Percentiles rank a stretch among this genome's conserved stretches.
phyloP scores from a whole-genome alignment of 2,888 invertebrate species.

The Rutpela maculata region DNA sequence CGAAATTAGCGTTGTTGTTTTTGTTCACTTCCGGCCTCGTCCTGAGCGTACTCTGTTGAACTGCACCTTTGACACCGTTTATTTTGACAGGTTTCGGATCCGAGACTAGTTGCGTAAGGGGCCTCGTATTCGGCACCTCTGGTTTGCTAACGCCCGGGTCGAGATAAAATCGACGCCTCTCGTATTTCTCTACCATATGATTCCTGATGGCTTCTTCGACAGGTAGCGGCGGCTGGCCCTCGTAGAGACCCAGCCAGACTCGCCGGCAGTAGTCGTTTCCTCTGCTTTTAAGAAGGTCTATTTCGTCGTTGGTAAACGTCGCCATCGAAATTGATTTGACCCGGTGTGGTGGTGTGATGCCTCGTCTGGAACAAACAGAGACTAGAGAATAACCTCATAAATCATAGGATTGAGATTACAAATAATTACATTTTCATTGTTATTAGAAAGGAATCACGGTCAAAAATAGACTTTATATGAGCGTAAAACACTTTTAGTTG shows the following conservation, averaged over 20 bases:
- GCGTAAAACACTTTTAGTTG: too few relatives aligned
- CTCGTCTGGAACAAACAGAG: slow-evolving; percentile 85
- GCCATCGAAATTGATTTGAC: slow-evolving; percentile 99
- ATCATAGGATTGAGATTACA: background rate
- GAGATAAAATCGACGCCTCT: slow-evolving; percentile 84
- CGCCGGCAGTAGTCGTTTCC: slow-evolving; percentile 96
- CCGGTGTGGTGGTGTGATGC: slow-evolving; percentile 97
- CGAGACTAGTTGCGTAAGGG: slow-evolving; percentile 25
- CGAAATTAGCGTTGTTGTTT: slow-evolving; percentile 72
- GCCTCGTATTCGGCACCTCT: slow-evolving; percentile 32
- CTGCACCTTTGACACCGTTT: slow-evolving; percentile 54
- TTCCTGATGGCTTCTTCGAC: slow-evolving; percentile 91
- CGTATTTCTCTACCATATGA: slow-evolving; percentile 96
- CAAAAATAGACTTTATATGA: too few relatives aligned
- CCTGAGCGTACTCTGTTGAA: slow-evolving; percentile 56
- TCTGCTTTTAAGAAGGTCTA: slow-evolving; percentile 90
- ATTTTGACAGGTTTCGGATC: slow-evolving; percentile 58
- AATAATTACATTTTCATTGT: background rate
- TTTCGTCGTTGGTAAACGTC: slow-evolving; percentile 95
- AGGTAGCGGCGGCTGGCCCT: slow-evolving; percentile 81
- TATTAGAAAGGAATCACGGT: too few relatives aligned
- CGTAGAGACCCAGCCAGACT: slow-evolving; percentile 95
- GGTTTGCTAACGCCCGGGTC: slow-evolving; percentile 59
- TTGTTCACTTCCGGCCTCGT: slow-evolving; percentile 63
- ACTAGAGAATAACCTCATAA: background rate